Evolutionary conservation across 2,888 invertebrate genomes (phyloP), one percentile per base, ranked within the genome.

Genomic region (Hirtodrosophila alboralis): DNA sequence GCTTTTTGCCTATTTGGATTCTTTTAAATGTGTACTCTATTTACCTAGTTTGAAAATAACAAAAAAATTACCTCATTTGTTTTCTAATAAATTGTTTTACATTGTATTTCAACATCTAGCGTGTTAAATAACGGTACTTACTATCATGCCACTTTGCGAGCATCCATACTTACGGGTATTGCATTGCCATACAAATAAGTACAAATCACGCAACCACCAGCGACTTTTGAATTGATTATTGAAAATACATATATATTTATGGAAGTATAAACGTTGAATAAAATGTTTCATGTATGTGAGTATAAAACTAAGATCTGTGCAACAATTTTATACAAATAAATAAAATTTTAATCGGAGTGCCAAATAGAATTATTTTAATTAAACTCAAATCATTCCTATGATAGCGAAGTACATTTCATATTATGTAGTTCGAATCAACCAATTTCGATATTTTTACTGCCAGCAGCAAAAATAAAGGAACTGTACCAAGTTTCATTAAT

Each of bases 11-110:
- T 44, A 14, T 23, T 23, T 4, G 23, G 23, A 8, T 23, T 23
- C 6, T 23, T 23, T 6, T 23, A 5, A 8, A 4, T 21, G 34
- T 52, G 18, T 30, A 47, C 16, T 40, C 40, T 26, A 49, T 41
- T 61, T 51, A 37, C 52, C 70, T 52, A 31, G 13, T 63, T 67
- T 23, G 10, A 18, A 38, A 27, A 12, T n/a, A n/a, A n/a, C n/a
- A n/a, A n/a, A n/a, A n/a, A 21, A 47, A 13, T 36, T 45, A 49
- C 33, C 44, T 51, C 38, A 53, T 44, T 59, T 54, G 45, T 27
- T 38, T 49, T 43, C 8, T 30, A 36, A 27, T 27, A 16, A 23
- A n/a, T 10, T 36, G 18, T 4, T 1, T 14, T 5, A 10, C 4
- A 10, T 8, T 16, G 10, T 12, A 41, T 4, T 43, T 13, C 40